Evolutionary conservation across 2,113 vertebrate genomes (phyloP).

Genomic region (Tor tambroides): DNA sequence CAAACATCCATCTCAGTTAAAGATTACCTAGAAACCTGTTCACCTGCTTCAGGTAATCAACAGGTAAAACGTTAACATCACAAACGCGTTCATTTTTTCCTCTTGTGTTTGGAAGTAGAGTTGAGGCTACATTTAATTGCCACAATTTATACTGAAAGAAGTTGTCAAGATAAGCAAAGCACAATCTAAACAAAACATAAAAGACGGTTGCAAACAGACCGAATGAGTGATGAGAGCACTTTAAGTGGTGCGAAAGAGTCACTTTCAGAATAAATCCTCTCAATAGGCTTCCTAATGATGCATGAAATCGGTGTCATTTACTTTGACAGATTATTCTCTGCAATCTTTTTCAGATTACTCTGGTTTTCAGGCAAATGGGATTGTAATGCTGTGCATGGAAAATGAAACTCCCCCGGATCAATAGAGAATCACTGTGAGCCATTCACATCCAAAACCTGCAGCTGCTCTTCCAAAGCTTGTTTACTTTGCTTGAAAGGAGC

Average conservation of each 20-base stretch:
- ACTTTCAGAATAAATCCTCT: neutral
- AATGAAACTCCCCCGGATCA: conserved; percentile 35
- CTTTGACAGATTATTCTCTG: neutral
- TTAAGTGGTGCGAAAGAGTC: neutral
- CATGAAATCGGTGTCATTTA: conserved; percentile 19
- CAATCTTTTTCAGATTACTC: neutral
- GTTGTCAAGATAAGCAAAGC: neutral
- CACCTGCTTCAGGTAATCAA: neutral
- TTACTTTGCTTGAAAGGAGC: conserved; percentile 61
- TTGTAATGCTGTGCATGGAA: conserved; percentile 47
- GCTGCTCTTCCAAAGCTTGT: conserved; percentile 63
- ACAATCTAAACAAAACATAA: neutral
- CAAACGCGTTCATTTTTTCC: neutral
- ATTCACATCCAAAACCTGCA: conserved; percentile 51
- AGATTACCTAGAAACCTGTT: conserved; percentile 41
- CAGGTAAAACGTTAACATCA: neutral
- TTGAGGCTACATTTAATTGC: neutral
- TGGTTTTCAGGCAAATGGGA: conserved; percentile 42
- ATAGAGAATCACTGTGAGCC: neutral
- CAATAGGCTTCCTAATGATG: neutral
- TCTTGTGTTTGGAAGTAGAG: conserved; percentile 4
- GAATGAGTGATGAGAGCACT: neutral
- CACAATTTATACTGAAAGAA: neutral
- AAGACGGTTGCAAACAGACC: no score
- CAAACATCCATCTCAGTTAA: conserved; percentile 19